These are phyloP conservation scores for Ditylenchus dipsaci DNA, from an alignment of 1,140 invertebrate species.

Conservation along the genomic window DNA sequence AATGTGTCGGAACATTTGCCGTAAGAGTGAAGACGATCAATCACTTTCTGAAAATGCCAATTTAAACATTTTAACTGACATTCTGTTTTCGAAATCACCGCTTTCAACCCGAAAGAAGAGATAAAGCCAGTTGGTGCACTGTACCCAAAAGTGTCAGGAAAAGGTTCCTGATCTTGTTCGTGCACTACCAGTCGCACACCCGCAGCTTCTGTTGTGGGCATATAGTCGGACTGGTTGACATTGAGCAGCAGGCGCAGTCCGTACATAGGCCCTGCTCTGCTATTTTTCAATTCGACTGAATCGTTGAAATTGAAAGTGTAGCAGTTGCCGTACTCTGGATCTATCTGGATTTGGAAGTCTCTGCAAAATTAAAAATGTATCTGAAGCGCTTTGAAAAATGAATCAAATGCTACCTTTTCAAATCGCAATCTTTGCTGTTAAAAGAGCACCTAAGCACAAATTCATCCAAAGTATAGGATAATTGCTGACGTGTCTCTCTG, in stretches of 20 bases:
- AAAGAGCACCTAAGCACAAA: slow-evolving; percentile 58
- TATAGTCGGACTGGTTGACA: slow-evolving; percentile 56
- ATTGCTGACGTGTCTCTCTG: slow-evolving; percentile 40
- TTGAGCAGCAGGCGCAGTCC: slow-evolving; percentile 52
- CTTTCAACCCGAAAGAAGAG: slow-evolving; percentile 57
- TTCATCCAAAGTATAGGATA: slow-evolving; percentile 55
- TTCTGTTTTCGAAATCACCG: slow-evolving; percentile 27
- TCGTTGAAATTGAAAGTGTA: slow-evolving; percentile 58
- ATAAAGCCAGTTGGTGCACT: slow-evolving; percentile 56
- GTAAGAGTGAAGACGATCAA: slow-evolving; percentile 50
- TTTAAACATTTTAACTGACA: slow-evolving; percentile 4
- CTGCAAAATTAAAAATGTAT: slow-evolving; percentile 26
- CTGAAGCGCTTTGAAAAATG: background rate
- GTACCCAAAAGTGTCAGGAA: slow-evolving; percentile 58
- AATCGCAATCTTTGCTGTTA: slow-evolving; percentile 54
- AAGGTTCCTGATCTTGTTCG: slow-evolving; percentile 57
- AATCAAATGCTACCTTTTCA: slow-evolving; percentile 35
- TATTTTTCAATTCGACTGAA: slow-evolving; percentile 56
- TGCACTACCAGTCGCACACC: slow-evolving; percentile 56
- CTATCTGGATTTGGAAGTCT: slow-evolving; percentile 53
- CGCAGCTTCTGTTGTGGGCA: slow-evolving; percentile 58
- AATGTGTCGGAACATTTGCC: slow-evolving; percentile 54
- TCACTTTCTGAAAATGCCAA: slow-evolving; percentile 48
- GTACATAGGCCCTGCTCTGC: slow-evolving; percentile 46
- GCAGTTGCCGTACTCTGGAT: slow-evolving; percentile 56